Evolutionary conservation across 2,888 invertebrate species (phyloP).

Genomic region (Orthosia incerta): DNA sequence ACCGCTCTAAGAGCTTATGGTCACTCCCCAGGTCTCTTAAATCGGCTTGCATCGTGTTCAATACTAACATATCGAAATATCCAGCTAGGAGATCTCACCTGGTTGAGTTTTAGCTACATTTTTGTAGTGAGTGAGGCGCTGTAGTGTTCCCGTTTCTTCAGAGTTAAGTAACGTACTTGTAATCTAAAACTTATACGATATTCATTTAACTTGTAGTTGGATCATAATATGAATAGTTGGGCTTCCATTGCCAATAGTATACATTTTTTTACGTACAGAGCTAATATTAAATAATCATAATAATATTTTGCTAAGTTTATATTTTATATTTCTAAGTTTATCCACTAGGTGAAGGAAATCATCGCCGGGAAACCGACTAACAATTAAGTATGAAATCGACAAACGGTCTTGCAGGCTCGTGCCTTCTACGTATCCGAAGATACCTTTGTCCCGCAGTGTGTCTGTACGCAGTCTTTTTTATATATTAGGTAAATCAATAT

Average conservation of each 20-base stretch:
- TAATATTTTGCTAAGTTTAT: constrained; percentile 4
- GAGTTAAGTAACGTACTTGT: neutral
- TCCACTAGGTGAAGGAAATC: neutral
- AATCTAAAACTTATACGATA: neutral
- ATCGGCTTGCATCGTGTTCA: neutral
- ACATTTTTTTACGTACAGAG: constrained; percentile 1
- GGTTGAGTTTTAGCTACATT: neutral
- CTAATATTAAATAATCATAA: neutral
- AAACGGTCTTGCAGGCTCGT: neutral
- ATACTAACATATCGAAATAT: neutral
- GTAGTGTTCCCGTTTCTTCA: constrained; percentile 1
- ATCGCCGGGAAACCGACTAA: neutral
- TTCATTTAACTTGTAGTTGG: neutral
- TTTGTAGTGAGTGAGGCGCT: neutral
- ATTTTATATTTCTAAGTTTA: neutral
- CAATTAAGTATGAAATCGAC: neutral
- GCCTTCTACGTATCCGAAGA: constrained; percentile 5
- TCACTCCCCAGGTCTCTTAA: too few relatives aligned
- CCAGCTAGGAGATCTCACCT: neutral
- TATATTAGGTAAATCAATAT: neutral
- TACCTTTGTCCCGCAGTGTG: too few relatives aligned
- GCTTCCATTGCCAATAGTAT: constrained; percentile 24
- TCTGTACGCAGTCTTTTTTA: too few relatives aligned
- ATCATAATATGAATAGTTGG: constrained; percentile 7
- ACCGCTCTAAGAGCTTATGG: too few relatives aligned